Conservation (phyloP, 2,113 vertebrate genomes). For the Brachirus orientalis region DNA sequence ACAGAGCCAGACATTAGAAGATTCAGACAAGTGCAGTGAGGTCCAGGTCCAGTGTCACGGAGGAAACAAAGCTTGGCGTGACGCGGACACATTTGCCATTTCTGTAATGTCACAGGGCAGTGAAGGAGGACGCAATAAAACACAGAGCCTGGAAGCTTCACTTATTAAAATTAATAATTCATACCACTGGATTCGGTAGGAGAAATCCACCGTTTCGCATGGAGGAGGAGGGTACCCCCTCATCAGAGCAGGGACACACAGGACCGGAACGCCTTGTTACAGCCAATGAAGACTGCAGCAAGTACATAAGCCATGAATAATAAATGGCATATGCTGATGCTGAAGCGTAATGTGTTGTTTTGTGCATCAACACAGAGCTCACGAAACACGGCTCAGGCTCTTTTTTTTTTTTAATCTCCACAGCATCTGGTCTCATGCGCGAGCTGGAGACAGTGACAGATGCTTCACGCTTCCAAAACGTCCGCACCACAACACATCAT, state of each 20-base stretch:
- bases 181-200: slow-evolving; percentile 60
- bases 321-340: slow-evolving; percentile 41
- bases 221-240: background rate
- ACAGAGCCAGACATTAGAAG: slow-evolving; percentile 13
- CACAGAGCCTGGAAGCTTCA: slow-evolving; percentile 54
- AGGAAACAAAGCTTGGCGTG: slow-evolving; percentile 39
- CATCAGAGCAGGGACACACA: background rate
- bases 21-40: slow-evolving; percentile 12
- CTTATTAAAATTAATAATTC: slow-evolving; percentile 79
- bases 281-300: slow-evolving; percentile 47
- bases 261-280: slow-evolving; percentile 54
- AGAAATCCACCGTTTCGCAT: slow-evolving; percentile 57
- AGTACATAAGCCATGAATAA: slow-evolving; percentile 55
- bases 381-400: background rate
- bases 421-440: slow-evolving; percentile 16
- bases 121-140: slow-evolving; percentile 64
- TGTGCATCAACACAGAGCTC: background rate
- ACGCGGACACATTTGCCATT: slow-evolving; percentile 62
- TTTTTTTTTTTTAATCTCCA: slow-evolving; percentile 25
- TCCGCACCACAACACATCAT: too few relatives aligned
- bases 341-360: slow-evolving; percentile 10
- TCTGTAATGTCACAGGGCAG: slow-evolving; percentile 63
- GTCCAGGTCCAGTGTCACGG: slow-evolving; percentile 23
- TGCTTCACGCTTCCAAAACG: slow-evolving; percentile 1
- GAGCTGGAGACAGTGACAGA: slow-evolving; percentile 3